Conservation (phyloP, 2,113 vertebrate species). For the Carollia perspicillata region DNA sequence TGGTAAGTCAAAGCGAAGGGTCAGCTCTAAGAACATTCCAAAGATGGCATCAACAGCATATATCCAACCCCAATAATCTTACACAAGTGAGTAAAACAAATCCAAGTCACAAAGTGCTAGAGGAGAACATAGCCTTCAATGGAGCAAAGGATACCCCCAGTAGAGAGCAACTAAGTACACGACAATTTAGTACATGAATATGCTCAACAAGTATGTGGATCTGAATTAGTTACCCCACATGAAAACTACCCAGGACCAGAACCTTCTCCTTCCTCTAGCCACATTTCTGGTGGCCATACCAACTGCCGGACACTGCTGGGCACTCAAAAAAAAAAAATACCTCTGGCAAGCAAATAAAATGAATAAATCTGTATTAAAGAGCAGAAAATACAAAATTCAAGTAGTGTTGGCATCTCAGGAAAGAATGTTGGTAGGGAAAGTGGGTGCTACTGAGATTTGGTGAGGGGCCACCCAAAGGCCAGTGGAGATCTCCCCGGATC, state of each 20-base stretch:
- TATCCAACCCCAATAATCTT: not conserved
- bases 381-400: constrained; percentile 3
- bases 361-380: not conserved
- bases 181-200: not conserved
- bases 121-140: not conserved
- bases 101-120: not conserved
- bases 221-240: not conserved
- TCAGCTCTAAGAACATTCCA: not conserved
- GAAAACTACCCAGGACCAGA: not conserved
- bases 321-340: not conserved
- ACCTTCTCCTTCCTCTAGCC: not conserved
- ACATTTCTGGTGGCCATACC: not conserved
- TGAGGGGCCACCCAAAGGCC: not conserved
- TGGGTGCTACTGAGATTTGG: not conserved
- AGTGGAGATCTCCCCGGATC: not conserved
- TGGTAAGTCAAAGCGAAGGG: not conserved
- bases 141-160: not conserved
- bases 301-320: not conserved
- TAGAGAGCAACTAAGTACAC: not conserved
- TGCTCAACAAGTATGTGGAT: not conserved
- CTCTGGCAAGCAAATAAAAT: not conserved
- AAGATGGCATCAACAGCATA: not conserved
- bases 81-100: not conserved
- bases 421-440: not conserved
- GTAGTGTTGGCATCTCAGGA: not conserved